These are phyloP conservation scores for Trachymyrmex septentrionalis DNA, from an alignment of 1,140 invertebrate genomes.

Conservation along the genomic window DNA sequence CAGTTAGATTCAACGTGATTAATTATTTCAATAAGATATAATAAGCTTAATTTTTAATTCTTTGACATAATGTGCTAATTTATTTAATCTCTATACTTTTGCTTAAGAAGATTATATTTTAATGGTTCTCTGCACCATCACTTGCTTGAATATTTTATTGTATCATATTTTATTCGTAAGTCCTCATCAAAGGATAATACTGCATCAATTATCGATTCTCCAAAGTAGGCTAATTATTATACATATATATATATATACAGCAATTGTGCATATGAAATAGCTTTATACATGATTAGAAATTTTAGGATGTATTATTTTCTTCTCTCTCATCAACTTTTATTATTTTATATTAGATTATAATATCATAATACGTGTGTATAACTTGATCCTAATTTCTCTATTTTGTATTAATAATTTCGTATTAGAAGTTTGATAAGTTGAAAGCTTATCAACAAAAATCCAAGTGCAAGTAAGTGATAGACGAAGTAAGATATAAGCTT, in stretches of 20 bases:
- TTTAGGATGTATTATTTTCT: constrained; percentile 3
- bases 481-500: constrained; percentile 18
- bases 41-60: constrained; percentile 18
- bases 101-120: constrained; percentile 43
- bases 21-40: constrained; percentile 33
- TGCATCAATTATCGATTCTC: constrained; percentile 30
- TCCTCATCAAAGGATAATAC: constrained; percentile 27
- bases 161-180: constrained; percentile 50
- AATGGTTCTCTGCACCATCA: constrained; percentile 14
- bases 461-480: background rate
- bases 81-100: constrained; percentile 16
- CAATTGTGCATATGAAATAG: constrained; percentile 23
- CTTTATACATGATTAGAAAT: constrained; percentile 17
- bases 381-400: background rate
- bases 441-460: background rate
- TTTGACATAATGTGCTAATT: constrained; percentile 16
- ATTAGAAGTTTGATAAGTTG: background rate
- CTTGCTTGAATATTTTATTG: constrained; percentile 34
- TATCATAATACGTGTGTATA: background rate
- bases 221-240: background rate
- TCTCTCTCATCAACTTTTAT: constrained; percentile 17
- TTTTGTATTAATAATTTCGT: background rate
- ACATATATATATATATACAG: background rate
- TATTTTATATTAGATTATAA: background rate
- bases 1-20: background rate